Evolutionary conservation across 1,140 invertebrate species (phyloP).

Genomic region (Melanaphis sacchari): DNA sequence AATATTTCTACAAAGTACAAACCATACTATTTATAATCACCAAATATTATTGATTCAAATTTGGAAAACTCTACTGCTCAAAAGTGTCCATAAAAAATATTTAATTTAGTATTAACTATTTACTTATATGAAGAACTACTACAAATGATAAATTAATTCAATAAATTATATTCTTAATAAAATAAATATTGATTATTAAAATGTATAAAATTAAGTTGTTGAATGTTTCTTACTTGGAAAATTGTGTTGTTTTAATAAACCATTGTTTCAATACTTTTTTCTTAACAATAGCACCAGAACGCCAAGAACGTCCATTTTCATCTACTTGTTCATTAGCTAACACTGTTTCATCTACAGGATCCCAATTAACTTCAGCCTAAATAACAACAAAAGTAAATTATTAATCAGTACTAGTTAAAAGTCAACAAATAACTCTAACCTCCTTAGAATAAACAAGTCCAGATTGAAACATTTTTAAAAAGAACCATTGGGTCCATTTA

Average conservation of each 20-base stretch:
- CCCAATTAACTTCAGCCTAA: slow-evolving; percentile 94
- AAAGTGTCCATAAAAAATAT: not conserved
- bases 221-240: slow-evolving; percentile 73
- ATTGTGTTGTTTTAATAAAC: slow-evolving; percentile 92
- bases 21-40: not conserved
- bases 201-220: not conserved
- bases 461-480: slow-evolving; percentile 86
- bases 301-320: slow-evolving; percentile 89
- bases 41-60: no score
- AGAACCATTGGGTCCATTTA: slow-evolving; percentile 95
- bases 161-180: not conserved
- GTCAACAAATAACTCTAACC: slow-evolving; percentile 65
- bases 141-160: not conserved
- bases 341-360: slow-evolving; percentile 97
- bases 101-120: no score
- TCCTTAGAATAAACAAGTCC: slow-evolving; percentile 88
- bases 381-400: slow-evolving; percentile 50
- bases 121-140: not conserved
- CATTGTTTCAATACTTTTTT: slow-evolving; percentile 86
- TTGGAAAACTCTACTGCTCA: not conserved
- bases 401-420: not conserved
- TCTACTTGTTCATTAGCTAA: slow-evolving; percentile 98
- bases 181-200: not conserved
- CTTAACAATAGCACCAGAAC: slow-evolving; percentile 94
- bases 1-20: not conserved